Base-by-base conservation (phyloP, 2,888 invertebrate species). In the Eustalomyia histrio region DNA sequence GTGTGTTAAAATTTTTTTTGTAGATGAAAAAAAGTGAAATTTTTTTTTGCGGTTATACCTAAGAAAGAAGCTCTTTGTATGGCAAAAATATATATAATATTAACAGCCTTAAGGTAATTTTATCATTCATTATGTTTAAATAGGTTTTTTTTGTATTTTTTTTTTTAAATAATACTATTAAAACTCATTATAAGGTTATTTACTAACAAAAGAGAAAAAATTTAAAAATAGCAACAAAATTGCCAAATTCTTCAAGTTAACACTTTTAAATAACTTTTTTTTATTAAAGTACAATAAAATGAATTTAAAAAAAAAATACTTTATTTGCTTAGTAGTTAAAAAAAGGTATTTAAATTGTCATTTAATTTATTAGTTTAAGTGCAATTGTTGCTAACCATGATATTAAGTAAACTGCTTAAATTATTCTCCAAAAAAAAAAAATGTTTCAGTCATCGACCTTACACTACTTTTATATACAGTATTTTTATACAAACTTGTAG, bases 141-240 rank as follows among this genome's bases (percentile, higher is more conserved):
- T 71, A 52, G n/a, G n/a, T n/a, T n/a, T n/a, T n/a, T n/a, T n/a
- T n/a, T n/a, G n/a, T n/a, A n/a, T n/a, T n/a, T 6, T 47, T 16
- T 16, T 58, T 71, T 71, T 50, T 43, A 24, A 43, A 21, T 33
- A 68, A 55, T n/a, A 21, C 50, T 21, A 58, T 21, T 74, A 52
- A 65, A 74, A 74, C 50, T 64, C 47, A 72, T 63, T 72, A 63
- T 57, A 47, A 72, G 21, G 55, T 55, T 57, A 72, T 72, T 72
- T 60, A 69, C 2, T 9, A 4, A 67, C 57, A 16, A 17, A 43
- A 39, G 12, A 35, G n/a, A 35, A 35, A 21, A 68, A 50, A n/a
- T 17, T 52, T 7, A 14, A 69, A 47, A n/a, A 0, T 2, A 47
- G 5, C 2, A 14, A 47, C n/a, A 47, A 47, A 47, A 47, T 14